Evolutionary conservation across 2,888 invertebrate genomes (phyloP), one percentile per base, ranked within the genome.

Genomic region (Copidosoma aretas): DNA sequence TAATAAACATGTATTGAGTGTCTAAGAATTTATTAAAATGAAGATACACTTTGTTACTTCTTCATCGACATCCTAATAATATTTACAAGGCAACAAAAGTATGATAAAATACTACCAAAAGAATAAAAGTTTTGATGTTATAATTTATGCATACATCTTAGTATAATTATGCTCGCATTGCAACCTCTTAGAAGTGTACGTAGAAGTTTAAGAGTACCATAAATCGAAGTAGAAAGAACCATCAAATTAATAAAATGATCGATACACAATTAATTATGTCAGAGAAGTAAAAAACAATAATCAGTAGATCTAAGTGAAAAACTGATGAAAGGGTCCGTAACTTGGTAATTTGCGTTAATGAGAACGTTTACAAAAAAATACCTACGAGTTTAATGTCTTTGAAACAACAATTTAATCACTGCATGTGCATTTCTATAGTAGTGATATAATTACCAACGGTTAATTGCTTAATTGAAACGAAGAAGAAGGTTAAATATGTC

Each of bases 271-370:
- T 24, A 59, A 52, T 19, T 51, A 32, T 22, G 61, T 58, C 61
- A 46, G 58, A 65, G 52, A 59, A 62, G 46, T 65, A 65, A 65
- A 58, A 39, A 51, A 17, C 54, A 58, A 64, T 53, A 53, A 59
- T 59, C 41, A 39, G 52, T 65, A 65, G 49, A 51, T 62, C 14
- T 65, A 65, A 66, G 65, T 49, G n/a, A 51, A 49, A 10, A 59
- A 43, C 24, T n/a, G 41, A 70, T 57, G 22, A 58, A 60, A 58
- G 53, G 64, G 53, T 64, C 21, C 60, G 60, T 70, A 70, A 70
- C 70, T 70, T 70, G 70, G 70, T 70, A 70, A 70, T 70, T 67
- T 64, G 49, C 52, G 52, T 39, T 58, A 57, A 54, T 54, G 64
- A 70, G 60, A 32, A 70, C 32, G 25, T 62, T 66, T 25, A 54